Evolutionary conservation across 2,888 invertebrate genomes (phyloP).

Genomic region (Archips xylosteana): DNA sequence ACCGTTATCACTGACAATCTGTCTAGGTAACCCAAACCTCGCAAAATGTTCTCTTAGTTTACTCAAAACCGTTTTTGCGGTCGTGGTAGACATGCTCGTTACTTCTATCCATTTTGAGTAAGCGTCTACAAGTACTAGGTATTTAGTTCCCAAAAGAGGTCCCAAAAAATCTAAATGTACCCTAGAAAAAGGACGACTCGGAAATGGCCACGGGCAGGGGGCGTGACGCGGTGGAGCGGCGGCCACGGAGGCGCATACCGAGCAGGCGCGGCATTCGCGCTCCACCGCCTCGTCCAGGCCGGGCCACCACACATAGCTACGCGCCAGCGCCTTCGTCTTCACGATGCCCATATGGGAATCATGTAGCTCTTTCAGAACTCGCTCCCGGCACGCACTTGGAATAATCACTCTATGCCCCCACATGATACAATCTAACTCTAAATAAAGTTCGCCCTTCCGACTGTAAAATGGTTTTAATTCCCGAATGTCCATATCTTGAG

Average conservation of each 20-base stretch:
- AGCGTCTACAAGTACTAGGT: not conserved
- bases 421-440: not conserved
- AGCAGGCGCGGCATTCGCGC: not conserved
- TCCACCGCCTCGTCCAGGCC: conserved; percentile 9
- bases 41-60: conserved; percentile 5
- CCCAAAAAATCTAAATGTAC: conserved; percentile 7
- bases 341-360: not conserved
- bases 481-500: not conserved
- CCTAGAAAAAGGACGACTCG: not conserved
- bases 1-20: conserved; percentile 1
- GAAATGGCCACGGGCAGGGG: not conserved
- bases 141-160: not conserved
- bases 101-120: conserved; percentile 4
- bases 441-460: not conserved
- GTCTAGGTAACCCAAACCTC: not conserved
- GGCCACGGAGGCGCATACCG: not conserved
- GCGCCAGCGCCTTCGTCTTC: conserved; percentile 2
- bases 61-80: not conserved
- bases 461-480: conserved; percentile 4
- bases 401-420: not conserved
- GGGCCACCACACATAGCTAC: conserved; percentile 6
- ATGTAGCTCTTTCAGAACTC: not conserved
- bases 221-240: not conserved
- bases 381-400: not conserved
- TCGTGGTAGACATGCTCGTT: not conserved